Evolutionary conservation across 2,888 invertebrate genomes (phyloP), one percentile per base, ranked within the genome.

Genomic region (Andrena praecox): DNA sequence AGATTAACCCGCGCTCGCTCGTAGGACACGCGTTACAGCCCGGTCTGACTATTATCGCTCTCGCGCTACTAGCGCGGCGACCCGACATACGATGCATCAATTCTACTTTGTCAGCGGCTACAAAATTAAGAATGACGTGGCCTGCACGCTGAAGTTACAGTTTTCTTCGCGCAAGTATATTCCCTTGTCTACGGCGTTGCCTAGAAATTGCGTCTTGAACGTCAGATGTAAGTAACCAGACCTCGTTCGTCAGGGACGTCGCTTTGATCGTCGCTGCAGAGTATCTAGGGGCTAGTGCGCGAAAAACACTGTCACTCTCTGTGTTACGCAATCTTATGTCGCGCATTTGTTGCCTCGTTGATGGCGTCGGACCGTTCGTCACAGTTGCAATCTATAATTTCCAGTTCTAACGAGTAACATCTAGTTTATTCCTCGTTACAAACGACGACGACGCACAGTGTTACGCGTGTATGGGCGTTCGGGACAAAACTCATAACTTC

Each of bases 51-150:
- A 66, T 64, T 75, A 33, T 67, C 60, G 29, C 52, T 33, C 66
- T 31, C 33, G n/a, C 42, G 29, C 82, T 76, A 81, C 73, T 79
- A 48, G 48, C 60, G 33, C 31, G 3, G 4, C 56, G 67, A n/a
- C 35, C 60, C 3, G 59, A 68, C 62, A 10, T 24, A 42, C 29
- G 63, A 50, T 3, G 42, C 76, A 83, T 82, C 52, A 77, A 77
- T 74, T 74, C 74, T 67, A 80, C 76, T 76, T 76, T 66, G 42
- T 24, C 42, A 20, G 20, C 7, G 48, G 20, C 27, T 33, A 16
- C 7, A 12, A 20, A 63, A 48, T 64, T 56, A 42, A 35, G 29
- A 10, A 2, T 2, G 16, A 10, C 60, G 7, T 12, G 16, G 2
- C 10, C 7, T 60, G 12, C 24, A 60, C 20, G 0, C n/a, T 66